Percentiles rank a stretch among this genome's conserved stretches.
These are phyloP conservation scores for Anguilla megastoma DNA, from an alignment of 2,797 vertebrate species.

Conservation along the genomic window DNA sequence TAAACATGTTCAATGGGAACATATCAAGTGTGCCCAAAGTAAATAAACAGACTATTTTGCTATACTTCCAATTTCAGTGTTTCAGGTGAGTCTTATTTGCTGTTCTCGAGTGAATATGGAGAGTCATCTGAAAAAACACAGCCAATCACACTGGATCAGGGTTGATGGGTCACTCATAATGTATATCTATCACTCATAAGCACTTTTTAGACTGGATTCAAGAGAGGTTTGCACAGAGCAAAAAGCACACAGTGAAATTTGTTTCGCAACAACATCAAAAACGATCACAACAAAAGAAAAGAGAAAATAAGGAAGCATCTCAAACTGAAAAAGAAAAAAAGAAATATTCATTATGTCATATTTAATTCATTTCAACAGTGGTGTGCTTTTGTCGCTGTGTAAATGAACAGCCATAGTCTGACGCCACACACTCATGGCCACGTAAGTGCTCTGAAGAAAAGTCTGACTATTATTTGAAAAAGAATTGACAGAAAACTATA, in stretches of 20 bases:
- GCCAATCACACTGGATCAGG: neutral
- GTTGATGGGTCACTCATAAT: constrained; percentile 1
- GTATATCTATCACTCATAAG: neutral
- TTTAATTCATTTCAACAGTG: constrained; percentile 31
- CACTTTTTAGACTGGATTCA: neutral
- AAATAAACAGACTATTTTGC: neutral
- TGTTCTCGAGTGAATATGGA: neutral
- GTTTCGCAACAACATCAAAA: constrained; percentile 49
- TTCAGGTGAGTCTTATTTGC: neutral
- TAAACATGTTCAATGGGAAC: neutral
- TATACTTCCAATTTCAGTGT: neutral
- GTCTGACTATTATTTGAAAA: constrained; percentile 52
- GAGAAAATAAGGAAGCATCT: constrained; percentile 47
- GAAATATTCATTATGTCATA: constrained; percentile 1
- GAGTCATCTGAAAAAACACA: neutral
- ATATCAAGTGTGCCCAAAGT: neutral
- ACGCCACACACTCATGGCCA: constrained; percentile 30
- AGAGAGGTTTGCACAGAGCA: constrained; percentile 37
- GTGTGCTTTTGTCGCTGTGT: constrained; percentile 39
- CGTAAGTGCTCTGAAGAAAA: constrained; percentile 47
- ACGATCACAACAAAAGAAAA: constrained; percentile 49
- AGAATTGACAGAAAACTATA: constrained; percentile 63
- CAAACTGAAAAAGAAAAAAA: constrained; percentile 33
- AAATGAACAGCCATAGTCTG: constrained; percentile 49
- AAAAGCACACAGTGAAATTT: constrained; percentile 45